Base-by-base conservation (phyloP, 2,888 invertebrate species). In the Acronicta leporina region DNA sequence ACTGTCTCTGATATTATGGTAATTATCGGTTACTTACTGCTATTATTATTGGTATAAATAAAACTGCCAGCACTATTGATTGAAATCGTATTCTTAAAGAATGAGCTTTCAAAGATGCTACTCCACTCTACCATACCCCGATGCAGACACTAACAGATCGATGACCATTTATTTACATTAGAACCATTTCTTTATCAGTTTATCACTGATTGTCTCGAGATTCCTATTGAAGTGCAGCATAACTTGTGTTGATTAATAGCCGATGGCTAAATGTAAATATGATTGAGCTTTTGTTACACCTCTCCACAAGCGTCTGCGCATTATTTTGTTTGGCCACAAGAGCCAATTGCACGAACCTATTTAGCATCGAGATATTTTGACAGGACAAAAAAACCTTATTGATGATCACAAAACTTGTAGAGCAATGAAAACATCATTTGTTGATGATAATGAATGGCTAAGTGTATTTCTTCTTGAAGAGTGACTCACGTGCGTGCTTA, bases 161-260 rank as follows among this genome's bases (percentile, higher is more conserved):
- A 82, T 87, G 85, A 83, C 86, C 88, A 94, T 94, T 94, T 94
- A 93, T 94, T 94, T 93, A 94, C 91, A 94, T 94, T 94, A 94
- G 90, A 83, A 89, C 84, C 91, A 89, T 92, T 94, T 94, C 94
- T 92, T 89, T 92, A 92, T 91, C 90, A 89, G 91, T 92, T 89
- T 92, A 92, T 92, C 91, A 88, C 82, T 83, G 88, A 91, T 93
- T 91, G 92, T 91, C 89, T 89, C 80, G 88, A 83, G 80, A 77
- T 73, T 68, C 75, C 84, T 88, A 87, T 89, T 89, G 87, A 91
- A 81, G 87, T 79, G 80, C 82, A 80, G 67, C 76, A 83, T 80
- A 82, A 79, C 81, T 81, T 79, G 80, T 81, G 71, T 84, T 92
- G 93, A 93, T 92, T 84, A 86, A 93, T 92, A 80, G 83, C 82